A percentile compares a stretch with the other conserved stretches of the same genome.
Evolutionary conservation across 2,113 vertebrate species (phyloP).

Genomic region (Pseudopipra pipra): DNA sequence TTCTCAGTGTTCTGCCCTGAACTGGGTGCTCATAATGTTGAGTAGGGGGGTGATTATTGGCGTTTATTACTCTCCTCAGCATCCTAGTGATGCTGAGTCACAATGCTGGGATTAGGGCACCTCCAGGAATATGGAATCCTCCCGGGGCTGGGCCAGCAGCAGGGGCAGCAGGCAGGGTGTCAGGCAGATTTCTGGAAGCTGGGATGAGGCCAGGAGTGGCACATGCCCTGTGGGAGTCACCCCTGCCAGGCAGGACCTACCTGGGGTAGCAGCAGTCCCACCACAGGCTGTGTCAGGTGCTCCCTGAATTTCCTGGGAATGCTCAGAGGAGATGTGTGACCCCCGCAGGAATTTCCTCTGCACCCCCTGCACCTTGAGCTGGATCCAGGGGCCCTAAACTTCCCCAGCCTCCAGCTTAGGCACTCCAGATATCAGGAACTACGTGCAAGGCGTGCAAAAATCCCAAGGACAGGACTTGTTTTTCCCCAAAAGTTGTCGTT

Average conservation of each 20-base stretch:
- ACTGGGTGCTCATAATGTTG: fast-evolving
- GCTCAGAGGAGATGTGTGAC: fast-evolving
- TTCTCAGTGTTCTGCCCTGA: fast-evolving
- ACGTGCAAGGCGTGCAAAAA: neutral
- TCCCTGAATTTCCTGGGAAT: neutral
- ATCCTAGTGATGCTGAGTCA: neutral
- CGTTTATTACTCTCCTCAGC: neutral
- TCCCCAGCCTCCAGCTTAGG: neutral
- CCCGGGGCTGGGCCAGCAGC: neutral
- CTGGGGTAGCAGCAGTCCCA: neutral
- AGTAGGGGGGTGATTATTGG: neutral
- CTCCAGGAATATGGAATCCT: neutral
- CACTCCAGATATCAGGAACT: too few relatives aligned
- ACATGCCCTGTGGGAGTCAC: neutral
- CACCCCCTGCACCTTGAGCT: fast-evolving
- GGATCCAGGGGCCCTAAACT: too few relatives aligned
- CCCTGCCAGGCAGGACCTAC: neutral
- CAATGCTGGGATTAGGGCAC: neutral
- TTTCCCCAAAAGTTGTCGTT: neutral
- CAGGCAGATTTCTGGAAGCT: neutral
- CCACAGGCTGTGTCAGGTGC: fast-evolving
- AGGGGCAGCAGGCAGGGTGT: neutral
- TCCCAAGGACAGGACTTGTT: neutral
- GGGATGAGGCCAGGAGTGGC: neutral
- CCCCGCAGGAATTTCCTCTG: neutral